Conservation (phyloP, 2,797 vertebrate genomes). For the Dendrocincla fuliginosa region DNA sequence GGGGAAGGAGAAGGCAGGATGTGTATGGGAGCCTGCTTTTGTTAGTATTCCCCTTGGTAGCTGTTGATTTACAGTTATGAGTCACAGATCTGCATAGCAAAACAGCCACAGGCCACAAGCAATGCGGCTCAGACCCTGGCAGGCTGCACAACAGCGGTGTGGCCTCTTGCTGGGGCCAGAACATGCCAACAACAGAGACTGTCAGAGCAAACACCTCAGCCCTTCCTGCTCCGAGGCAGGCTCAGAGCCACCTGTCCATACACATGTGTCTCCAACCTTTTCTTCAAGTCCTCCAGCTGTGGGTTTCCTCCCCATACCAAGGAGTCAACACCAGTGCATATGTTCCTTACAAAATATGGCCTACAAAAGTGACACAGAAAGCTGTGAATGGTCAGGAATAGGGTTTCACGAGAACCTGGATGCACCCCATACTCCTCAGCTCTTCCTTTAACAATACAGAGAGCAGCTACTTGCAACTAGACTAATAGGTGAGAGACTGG, state of each 20-base stretch:
- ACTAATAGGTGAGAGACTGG: neutral
- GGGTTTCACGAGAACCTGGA: neutral
- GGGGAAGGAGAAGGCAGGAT: neutral
- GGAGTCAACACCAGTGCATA: neutral
- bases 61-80: neutral
- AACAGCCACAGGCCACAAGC: fast-evolving
- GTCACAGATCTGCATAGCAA: neutral
- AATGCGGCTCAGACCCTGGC: neutral
- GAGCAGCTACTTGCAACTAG: neutral
- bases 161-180: neutral
- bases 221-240: neutral
- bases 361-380: neutral
- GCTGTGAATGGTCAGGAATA: neutral
- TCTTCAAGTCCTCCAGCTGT: neutral
- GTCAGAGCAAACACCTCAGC: neutral
- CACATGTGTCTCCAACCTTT: neutral
- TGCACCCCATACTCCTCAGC: neutral
- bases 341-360: neutral
- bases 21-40: neutral
- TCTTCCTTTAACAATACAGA: neutral
- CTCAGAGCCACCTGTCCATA: neutral
- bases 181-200: fast-evolving
- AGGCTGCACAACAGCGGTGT: neutral
- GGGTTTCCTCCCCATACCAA: neutral
- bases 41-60: neutral